Conservation (phyloP, 2,888 invertebrate genomes). For the Hoplodrina blanda region DNA sequence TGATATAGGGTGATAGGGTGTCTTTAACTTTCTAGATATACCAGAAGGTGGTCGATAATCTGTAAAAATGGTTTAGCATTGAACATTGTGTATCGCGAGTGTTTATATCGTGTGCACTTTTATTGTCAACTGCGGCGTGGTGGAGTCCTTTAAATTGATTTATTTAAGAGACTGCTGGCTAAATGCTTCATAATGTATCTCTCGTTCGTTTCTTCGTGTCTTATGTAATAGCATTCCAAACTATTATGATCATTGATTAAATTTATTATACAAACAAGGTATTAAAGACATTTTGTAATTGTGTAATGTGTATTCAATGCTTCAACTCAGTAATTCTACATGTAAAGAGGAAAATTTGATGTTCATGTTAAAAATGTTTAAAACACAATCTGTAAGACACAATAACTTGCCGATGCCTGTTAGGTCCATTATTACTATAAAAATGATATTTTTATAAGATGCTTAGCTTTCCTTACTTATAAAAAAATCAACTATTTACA, state of each 20-base stretch:
- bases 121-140: conserved; percentile 53
- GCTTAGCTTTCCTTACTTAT: conserved; percentile 89
- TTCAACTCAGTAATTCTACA: conserved; percentile 42
- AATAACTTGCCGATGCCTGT: conserved; percentile 80
- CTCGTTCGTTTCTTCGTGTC: conserved; percentile 64
- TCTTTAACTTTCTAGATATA: conserved; percentile 22
- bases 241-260: conserved; percentile 33
- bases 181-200: conserved; percentile 66
- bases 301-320: conserved; percentile 48
- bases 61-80: conserved; percentile 33
- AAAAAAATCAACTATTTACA: conserved; percentile 89
- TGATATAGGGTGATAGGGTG: conserved; percentile 5
- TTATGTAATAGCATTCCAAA: conserved; percentile 77
- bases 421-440: conserved; percentile 83
- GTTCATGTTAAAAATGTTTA: conserved; percentile 57
- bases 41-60: conserved; percentile 27
- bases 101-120: conserved; percentile 38
- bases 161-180: conserved; percentile 63
- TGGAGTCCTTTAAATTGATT: conserved; percentile 45
- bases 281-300: conserved; percentile 39
- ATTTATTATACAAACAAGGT: conserved; percentile 43
- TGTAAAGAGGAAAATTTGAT: conserved; percentile 37
- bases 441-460: conserved; percentile 89
- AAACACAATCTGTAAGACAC: conserved; percentile 68
- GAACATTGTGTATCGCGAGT: conserved; percentile 38